Percentiles rank a stretch among this genome's conserved stretches.
Evolutionary conservation across 2,888 invertebrate genomes (phyloP).

Genomic region (Drosophila koepferae): DNA sequence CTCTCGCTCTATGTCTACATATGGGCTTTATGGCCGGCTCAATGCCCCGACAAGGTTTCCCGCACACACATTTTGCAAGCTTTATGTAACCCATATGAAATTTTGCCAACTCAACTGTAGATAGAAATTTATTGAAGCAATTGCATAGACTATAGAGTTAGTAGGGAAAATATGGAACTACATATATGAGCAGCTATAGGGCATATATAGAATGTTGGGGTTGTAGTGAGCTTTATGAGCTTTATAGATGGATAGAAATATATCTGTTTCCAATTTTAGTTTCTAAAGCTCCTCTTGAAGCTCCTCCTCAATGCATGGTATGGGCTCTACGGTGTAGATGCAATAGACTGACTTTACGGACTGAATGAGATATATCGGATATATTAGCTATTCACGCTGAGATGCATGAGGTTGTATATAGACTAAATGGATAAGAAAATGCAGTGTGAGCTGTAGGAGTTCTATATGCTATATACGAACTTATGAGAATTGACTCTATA

Average conservation of each 20-base stretch:
- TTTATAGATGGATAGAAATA: background rate
- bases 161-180: background rate
- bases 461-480: background rate
- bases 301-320: background rate
- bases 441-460: background rate
- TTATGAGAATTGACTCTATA: too few species aligned
- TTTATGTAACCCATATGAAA: constrained; percentile 20
- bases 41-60: constrained; percentile 38
- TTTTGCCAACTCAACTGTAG: constrained; percentile 10
- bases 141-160: background rate
- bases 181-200: background rate
- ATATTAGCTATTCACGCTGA: background rate
- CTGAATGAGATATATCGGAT: background rate
- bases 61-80: constrained; percentile 16
- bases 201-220: background rate
- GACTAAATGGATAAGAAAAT: background rate
- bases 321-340: too few species aligned
- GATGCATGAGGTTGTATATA: background rate
- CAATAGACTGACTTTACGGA: too few species aligned
- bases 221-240: background rate
- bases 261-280: background rate
- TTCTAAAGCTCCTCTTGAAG: too few species aligned
- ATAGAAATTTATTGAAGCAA: background rate
- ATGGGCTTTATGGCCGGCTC: constrained; percentile 39
- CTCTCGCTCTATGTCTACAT: constrained; percentile 19